Percentiles rank a stretch among this genome's conserved stretches.
phyloP scores from a whole-genome alignment of 1,140 invertebrate species.

The Procambarus virginalis region DNA sequence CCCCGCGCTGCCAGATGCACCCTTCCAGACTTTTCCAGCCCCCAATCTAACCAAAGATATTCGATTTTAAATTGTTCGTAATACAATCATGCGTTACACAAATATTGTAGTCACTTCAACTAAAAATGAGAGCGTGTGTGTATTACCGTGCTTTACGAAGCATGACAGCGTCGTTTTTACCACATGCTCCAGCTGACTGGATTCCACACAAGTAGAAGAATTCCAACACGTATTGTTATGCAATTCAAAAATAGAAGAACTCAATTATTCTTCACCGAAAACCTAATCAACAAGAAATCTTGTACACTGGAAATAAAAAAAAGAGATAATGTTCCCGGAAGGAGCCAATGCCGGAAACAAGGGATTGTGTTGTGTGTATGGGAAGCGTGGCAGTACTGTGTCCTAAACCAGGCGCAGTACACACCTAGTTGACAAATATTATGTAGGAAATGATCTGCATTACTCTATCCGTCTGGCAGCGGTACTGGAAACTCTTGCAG shows the following conservation, averaged over 20 bases:
- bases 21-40: constrained; percentile 35
- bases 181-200: neutral
- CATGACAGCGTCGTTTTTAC: neutral
- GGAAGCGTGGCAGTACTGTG: neutral
- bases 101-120: neutral
- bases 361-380: too few relatives aligned
- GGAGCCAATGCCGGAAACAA: neutral
- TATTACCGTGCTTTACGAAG: neutral
- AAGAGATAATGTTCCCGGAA: neutral
- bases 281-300: too few relatives aligned
- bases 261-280: too few relatives aligned
- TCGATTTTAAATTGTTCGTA: neutral
- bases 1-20: constrained; percentile 18
- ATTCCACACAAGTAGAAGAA: neutral
- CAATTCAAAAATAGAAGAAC: too few relatives aligned
- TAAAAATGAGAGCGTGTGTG: too few relatives aligned
- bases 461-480: constrained; percentile 12
- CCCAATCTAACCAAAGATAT: neutral
- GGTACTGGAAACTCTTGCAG: neutral
- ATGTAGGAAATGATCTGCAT: neutral
- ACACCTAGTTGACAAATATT: neutral
- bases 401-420: neutral
- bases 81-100: neutral
- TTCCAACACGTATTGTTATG: neutral
- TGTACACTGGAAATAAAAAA: too few relatives aligned